Evolutionary conservation across 2,888 invertebrate species (phyloP).

Genomic region (Coremacera marginata): DNA sequence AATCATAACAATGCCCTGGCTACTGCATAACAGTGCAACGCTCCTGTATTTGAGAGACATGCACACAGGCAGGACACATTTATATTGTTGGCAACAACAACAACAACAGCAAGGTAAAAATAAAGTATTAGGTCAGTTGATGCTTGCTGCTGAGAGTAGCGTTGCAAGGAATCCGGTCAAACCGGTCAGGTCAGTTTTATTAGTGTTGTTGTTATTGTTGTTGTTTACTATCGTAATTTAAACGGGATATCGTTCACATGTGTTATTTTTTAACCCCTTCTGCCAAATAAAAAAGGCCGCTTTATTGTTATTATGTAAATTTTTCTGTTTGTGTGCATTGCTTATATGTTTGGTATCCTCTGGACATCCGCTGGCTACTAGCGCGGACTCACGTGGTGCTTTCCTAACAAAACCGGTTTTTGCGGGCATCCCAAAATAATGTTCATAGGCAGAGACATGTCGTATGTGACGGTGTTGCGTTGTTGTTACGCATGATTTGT

Average conservation of each 20-base stretch:
- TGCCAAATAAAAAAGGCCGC: background rate
- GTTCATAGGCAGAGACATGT: no score
- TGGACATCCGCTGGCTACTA: no score
- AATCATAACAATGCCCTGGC: background rate
- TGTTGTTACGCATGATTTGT: no score
- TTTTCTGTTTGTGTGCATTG: no score
- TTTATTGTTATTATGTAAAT: no score
- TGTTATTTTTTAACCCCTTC: conserved; percentile 14
- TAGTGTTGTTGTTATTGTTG: background rate
- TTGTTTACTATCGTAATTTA: background rate
- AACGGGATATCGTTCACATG: conserved; percentile 8
- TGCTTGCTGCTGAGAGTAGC: background rate
- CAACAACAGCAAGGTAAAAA: background rate
- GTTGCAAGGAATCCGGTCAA: conserved; percentile 20
- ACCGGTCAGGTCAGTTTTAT: conserved; percentile 24
- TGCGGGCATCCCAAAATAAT: no score
- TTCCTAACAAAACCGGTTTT: no score
- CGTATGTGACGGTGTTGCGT: no score
- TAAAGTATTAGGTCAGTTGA: conserved; percentile 11
- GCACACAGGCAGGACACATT: background rate
- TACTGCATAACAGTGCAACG: background rate
- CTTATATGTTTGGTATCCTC: no score
- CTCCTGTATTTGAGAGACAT: background rate
- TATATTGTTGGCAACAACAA: background rate
- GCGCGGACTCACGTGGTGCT: no score